Evolutionary conservation across 2,888 invertebrate species (phyloP), one percentile per base, ranked within the genome.

Genomic region (Leuctra nigra): DNA sequence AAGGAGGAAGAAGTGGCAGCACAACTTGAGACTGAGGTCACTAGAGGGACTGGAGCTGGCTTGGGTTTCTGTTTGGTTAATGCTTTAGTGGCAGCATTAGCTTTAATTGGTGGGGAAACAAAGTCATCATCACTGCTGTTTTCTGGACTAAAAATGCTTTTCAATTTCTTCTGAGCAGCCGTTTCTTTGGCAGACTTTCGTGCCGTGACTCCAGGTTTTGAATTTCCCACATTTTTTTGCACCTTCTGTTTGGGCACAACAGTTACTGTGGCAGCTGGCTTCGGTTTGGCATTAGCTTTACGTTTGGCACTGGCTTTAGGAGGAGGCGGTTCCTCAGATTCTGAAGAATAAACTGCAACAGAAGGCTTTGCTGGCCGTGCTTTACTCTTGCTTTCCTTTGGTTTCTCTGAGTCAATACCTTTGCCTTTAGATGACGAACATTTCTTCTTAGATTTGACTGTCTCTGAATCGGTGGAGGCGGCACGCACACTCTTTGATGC

Each of bases 71-170:
- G 25, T 39, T 59, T 29, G 11, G 56, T n/a, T 18, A 57, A 52
- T 23, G 44, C 33, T 44, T 61, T 62, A 13, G 57, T 71, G 35
- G 66, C 69, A 53, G 69, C 66, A 41, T 68, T 66, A 53, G 69
- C 66, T 33, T 65, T 11, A 29, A 29, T 29, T 11, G 72, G 69
- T 39, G 70, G 66, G 16, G 73, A 70, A 52, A 67, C 69, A 16
- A 64, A 60, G 39, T 64, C 66, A 59, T 78, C 77, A 62, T 82
- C 83, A n/a, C 82, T 82, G 61, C 82, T 81, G 62, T 88, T 88
- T 63, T 87, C 88, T 0, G 89, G 88, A 54, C 89, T 89, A 66
- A 89, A 89, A 66, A 89, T 89, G 66, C 88, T 87, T 68, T 86
- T 86, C 41, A 68, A 61, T 64, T 73, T 74, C 50, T 73, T 67